Evolutionary conservation across 2,888 invertebrate genomes (phyloP).

Genomic region (Cerastis rubricosa): DNA sequence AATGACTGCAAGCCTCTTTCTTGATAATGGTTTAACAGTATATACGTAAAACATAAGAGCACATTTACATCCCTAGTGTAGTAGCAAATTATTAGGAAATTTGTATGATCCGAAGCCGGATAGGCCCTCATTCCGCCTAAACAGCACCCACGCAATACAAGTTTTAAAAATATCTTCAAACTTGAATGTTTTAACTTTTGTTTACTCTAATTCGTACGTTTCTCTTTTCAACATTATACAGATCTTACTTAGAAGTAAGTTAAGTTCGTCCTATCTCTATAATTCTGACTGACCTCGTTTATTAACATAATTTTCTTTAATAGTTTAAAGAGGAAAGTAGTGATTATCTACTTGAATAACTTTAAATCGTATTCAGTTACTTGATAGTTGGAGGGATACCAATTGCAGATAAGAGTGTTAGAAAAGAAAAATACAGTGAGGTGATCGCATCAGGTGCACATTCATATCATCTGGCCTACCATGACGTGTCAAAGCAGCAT

Average conservation of each 20-base stretch:
- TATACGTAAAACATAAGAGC: not conserved
- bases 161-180: slow-evolving; percentile 35
- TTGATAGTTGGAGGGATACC: not conserved
- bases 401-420: not conserved
- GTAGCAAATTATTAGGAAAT: slow-evolving; percentile 24
- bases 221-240: slow-evolving; percentile 13
- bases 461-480: no score
- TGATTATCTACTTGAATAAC: not conserved
- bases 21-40: not conserved
- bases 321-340: not conserved
- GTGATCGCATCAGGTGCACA: not conserved
- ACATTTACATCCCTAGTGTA: slow-evolving; percentile 5
- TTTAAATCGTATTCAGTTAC: not conserved
- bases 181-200: slow-evolving; percentile 40
- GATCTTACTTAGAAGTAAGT: slow-evolving; percentile 7
- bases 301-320: not conserved
- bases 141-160: slow-evolving; percentile 40
- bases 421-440: not conserved
- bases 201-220: not conserved
- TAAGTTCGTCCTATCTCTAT: slow-evolving; percentile 20
- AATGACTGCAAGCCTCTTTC: not conserved
- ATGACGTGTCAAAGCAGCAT: no score
- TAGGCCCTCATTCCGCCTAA: slow-evolving; percentile 36
- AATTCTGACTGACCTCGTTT: slow-evolving; percentile 1
- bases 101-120: slow-evolving; percentile 12